Evolutionary conservation across 1,140 invertebrate species (phyloP), one percentile per base, ranked within the genome.

Genomic region (Oryctes rhinoceros): DNA sequence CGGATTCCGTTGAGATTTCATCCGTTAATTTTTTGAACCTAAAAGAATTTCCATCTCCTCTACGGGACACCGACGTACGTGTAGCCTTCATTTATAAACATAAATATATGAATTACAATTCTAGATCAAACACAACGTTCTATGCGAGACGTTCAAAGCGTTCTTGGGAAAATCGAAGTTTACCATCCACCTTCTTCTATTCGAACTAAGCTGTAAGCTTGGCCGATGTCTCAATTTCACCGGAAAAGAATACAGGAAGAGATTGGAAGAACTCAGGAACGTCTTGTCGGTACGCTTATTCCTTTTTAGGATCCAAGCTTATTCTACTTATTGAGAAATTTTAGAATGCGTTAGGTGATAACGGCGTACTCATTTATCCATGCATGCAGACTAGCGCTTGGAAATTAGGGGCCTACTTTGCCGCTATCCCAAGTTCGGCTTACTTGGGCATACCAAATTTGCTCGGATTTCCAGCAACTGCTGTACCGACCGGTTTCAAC

Each of bases 391-490:
- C 24, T 9, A 3, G 76, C 13, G 80, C 80, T 59, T 59, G 74
- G 9, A 67, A 30, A 53, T 62, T 37, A 59, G 15, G 76, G 18
- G 53, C 9, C 4, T 44, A 53, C 62, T 30, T 49, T 24, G 3
- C 1, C 11, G n/a, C 13, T 13, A 4, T 91, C 10, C 88, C 92
- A 71, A 92, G 91, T 79, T 91, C 92, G 53, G 86, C 91, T 15
- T 96, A 95, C 87, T 91, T 91, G 4, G 91, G 92, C 81, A 85
- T 96, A 30, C 93, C 94, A 84, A 97, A 97, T 89, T 88, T 93
- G 1, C 87, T 96, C 0, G 92, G 92, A 0, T 86, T 95, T 79
- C 95, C 96, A 1, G 91, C 94, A 3, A 94, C 94, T 1, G 91
- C 94, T 83, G 91, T 94, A 78, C 95, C 89, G 3, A 18, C 48